phyloP scores from a whole-genome alignment of 2,888 invertebrate genomes.

The Eupsilia transversa region DNA sequence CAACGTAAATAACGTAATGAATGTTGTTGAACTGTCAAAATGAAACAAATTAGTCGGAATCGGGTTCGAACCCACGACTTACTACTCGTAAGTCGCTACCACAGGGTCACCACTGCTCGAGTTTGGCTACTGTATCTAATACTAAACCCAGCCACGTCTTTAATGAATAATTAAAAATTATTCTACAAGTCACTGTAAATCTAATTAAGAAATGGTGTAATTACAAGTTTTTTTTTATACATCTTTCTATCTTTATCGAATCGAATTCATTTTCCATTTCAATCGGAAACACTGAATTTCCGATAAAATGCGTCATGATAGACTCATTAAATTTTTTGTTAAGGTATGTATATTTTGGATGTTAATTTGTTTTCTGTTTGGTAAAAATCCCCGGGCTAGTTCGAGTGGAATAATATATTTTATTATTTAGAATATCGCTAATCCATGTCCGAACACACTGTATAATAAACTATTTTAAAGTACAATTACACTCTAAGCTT shows the following conservation, averaged over 20 bases:
- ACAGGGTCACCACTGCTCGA: background rate
- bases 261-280: conserved; percentile 15
- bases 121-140: background rate
- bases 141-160: conserved; percentile 4
- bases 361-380: conserved; percentile 3
- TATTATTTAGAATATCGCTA: too few species aligned
- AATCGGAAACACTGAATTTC: conserved; percentile 23
- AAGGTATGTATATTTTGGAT: background rate
- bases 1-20: too few species aligned
- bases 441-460: too few species aligned
- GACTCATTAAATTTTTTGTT: conserved; percentile 33
- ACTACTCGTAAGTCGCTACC: too few species aligned
- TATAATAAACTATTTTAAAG: too few species aligned
- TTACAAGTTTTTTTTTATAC: background rate
- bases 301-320: conserved; percentile 22
- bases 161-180: background rate
- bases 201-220: conserved; percentile 16
- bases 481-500: too few species aligned
- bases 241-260: conserved; percentile 19
- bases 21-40: too few species aligned
- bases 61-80: too few species aligned
- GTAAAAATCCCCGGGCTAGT: background rate
- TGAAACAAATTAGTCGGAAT: too few species aligned
- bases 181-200: conserved; percentile 30
- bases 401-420: too few species aligned